Conservation (phyloP, 2,113 vertebrate species). For the Opisthocomus hoazin region DNA sequence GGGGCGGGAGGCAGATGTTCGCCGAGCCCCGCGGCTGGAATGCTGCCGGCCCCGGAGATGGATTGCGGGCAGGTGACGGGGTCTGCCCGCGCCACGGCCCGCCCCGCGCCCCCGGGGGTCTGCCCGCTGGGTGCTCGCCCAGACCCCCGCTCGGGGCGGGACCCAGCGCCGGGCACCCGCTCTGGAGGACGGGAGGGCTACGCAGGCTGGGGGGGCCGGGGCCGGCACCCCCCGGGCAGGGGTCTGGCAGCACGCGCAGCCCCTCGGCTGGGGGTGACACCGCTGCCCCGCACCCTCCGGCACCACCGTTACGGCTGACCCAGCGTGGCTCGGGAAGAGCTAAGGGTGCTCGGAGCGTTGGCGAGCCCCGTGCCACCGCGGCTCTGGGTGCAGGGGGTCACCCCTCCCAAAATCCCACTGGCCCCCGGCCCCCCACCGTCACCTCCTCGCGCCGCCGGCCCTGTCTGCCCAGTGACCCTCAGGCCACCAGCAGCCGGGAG, state of each 20-base stretch:
- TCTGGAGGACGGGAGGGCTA: background rate
- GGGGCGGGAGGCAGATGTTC: slow-evolving; percentile 41
- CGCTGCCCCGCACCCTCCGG: background rate
- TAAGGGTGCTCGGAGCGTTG: background rate
- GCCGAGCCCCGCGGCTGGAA: slow-evolving; percentile 48
- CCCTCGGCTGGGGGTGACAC: background rate
- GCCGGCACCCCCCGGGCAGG: background rate
- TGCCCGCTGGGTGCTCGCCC: background rate
- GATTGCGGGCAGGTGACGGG: slow-evolving; percentile 1
- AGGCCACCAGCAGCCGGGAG: background rate
- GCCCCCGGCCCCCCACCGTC: background rate
- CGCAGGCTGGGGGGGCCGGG: rapidly evolving
- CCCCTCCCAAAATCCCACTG: too few relatives aligned
- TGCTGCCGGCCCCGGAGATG: slow-evolving; percentile 37
- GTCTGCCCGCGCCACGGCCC: background rate
- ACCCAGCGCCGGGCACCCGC: rapidly evolving
- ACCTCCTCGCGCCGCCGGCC: rapidly evolving
- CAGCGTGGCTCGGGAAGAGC: background rate
- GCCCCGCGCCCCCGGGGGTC: background rate
- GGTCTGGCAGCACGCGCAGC: background rate
- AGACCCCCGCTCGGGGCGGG: background rate
- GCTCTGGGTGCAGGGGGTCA: background rate
- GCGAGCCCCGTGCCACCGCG: rapidly evolving
- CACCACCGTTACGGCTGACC: too few relatives aligned
- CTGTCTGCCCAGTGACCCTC: background rate